Conservation (phyloP, 2,113 vertebrate genomes). For the Melospiza melodia region DNA sequence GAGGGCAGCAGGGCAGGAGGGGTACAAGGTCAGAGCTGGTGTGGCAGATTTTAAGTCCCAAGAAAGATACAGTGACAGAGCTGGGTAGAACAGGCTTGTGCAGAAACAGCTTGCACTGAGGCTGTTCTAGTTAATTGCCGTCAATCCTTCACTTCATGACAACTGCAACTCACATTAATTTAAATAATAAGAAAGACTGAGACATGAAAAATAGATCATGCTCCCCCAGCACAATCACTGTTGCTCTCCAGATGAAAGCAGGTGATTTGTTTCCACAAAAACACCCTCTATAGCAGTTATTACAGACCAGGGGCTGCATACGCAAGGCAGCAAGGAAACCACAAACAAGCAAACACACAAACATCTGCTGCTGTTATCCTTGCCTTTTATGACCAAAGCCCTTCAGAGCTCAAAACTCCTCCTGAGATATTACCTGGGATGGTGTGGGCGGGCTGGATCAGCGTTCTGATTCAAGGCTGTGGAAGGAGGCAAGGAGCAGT, state of each 20-base stretch:
- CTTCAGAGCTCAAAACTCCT: conserved; percentile 10
- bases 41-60: background rate
- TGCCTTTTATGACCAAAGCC: conserved; percentile 24
- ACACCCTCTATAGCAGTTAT: conserved; percentile 21
- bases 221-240: conserved; percentile 51
- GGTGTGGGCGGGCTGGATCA: background rate
- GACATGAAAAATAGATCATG: conserved; percentile 58
- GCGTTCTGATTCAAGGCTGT: background rate
- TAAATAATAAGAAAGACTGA: conserved; percentile 63
- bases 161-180: conserved; percentile 64
- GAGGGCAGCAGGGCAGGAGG: background rate
- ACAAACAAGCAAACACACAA: background rate
- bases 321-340: background rate
- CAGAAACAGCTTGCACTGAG: conserved; percentile 4
- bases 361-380: conserved; percentile 24
- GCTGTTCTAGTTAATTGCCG: background rate
- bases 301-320: background rate
- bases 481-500: background rate
- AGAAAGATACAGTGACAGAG: background rate
- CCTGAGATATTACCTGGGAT: background rate
- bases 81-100: background rate
- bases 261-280: conserved; percentile 65
- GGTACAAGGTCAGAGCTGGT: background rate
- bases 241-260: conserved; percentile 57
- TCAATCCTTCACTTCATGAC: conserved; percentile 62